A percentile compares a stretch with the other conserved stretches of the same genome.
Conservation (phyloP, 2,113 vertebrate species). For the Ciconia boyciana region DNA sequence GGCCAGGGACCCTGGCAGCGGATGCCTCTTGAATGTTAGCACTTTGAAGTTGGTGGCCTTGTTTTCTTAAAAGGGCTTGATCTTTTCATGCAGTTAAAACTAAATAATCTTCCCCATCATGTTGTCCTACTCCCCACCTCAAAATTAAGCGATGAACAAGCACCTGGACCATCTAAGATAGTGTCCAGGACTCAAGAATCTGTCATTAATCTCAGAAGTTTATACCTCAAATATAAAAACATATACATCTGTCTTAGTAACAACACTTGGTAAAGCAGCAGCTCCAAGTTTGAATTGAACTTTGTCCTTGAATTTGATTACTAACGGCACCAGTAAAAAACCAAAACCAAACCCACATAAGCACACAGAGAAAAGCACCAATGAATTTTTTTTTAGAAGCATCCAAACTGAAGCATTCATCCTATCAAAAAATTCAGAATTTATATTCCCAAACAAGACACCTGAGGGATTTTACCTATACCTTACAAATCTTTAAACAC, state of each 20-base stretch:
- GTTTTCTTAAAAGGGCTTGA: slow-evolving; percentile 80
- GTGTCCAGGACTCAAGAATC: background rate
- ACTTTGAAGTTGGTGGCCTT: slow-evolving; percentile 72
- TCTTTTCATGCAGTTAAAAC: slow-evolving; percentile 69
- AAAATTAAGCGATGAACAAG: background rate
- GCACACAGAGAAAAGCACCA: accelerated
- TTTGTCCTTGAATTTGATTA: background rate
- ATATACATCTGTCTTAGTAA: background rate
- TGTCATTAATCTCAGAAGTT: slow-evolving; percentile 39
- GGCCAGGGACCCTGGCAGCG: background rate
- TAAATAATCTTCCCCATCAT: background rate
- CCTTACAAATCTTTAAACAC: accelerated
- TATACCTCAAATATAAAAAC: background rate
- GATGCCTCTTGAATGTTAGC: slow-evolving; percentile 14
- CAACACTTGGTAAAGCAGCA: background rate
- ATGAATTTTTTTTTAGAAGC: background rate
- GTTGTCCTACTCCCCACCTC: slow-evolving; percentile 43
- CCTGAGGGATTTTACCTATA: accelerated
- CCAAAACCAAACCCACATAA: background rate
- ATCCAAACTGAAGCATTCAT: background rate
- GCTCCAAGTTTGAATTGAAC: background rate
- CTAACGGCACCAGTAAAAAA: background rate
- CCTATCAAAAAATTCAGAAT: background rate
- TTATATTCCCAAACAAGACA: background rate
- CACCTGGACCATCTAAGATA: background rate